These are phyloP conservation scores for Macrosteles quadrilineatus DNA, from an alignment of 1,140 invertebrate genomes.

Conservation along the genomic window DNA sequence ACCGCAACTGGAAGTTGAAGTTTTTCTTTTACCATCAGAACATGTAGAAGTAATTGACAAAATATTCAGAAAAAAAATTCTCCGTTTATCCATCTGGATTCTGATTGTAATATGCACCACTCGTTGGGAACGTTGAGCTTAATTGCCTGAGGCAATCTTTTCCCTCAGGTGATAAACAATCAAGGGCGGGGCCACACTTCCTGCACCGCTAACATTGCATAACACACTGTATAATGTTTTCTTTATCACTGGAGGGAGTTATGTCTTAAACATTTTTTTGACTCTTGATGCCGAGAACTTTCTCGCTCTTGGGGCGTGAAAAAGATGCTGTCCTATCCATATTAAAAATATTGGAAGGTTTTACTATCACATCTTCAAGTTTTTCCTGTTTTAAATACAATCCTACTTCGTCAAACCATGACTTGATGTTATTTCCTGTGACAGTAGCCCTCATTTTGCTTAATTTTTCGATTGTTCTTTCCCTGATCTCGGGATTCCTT, in stretches of 20 bases:
- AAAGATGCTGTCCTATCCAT: not conserved
- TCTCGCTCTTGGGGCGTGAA: not conserved
- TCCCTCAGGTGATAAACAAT: not conserved
- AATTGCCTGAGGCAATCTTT: not conserved
- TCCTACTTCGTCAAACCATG: not conserved
- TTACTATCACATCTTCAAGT: not conserved
- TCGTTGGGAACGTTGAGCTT: not conserved
- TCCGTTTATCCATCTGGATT: not conserved
- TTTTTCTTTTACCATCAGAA: conserved; percentile 33
- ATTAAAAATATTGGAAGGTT: not conserved
- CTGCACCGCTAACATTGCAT: not conserved
- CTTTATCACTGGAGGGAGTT: not conserved
- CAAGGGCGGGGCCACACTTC: not conserved
- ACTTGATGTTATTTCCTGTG: no score
- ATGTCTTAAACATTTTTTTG: not conserved
- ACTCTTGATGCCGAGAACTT: not conserved
- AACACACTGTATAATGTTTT: not conserved
- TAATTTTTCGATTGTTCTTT: no score
- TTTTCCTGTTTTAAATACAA: not conserved
- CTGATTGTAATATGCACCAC: not conserved
- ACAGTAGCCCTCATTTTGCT: no score
- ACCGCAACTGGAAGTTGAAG: conserved; percentile 45
- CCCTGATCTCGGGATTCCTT: not conserved
- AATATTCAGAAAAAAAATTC: no score
- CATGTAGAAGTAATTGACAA: conserved; percentile 37